These are phyloP conservation scores for Megaceryle torquata DNA, from an alignment of 2,113 vertebrate species.

Conservation along the genomic window DNA sequence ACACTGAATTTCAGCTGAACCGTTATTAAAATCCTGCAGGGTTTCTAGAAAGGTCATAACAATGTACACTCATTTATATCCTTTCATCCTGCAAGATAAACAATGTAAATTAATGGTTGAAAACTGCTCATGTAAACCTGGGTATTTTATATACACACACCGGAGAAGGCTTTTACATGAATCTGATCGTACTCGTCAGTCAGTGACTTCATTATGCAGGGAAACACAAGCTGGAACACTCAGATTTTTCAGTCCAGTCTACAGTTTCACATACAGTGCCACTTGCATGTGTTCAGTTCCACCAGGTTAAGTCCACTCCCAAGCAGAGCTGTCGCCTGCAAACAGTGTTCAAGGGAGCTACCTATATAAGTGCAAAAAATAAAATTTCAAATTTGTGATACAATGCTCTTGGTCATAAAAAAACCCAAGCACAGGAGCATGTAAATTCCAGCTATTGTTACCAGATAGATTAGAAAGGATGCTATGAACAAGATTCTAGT, in stretches of 20 bases:
- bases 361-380: neutral
- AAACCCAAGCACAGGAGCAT: neutral
- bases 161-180: neutral
- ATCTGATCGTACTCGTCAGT: neutral
- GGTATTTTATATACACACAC: neutral
- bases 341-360: neutral
- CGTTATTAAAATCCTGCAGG: neutral
- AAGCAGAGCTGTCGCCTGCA: neutral
- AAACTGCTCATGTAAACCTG: neutral
- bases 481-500: neutral
- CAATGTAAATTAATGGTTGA: neutral
- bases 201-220: neutral
- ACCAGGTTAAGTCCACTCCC: neutral
- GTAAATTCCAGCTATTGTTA: neutral
- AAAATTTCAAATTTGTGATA: neutral
- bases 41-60: neutral
- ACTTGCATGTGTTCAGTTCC: neutral
- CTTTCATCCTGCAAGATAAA: neutral
- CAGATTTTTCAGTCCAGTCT: slow-evolving; percentile 35
- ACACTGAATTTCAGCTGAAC: neutral
- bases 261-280: neutral
- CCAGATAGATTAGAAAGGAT: neutral
- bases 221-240: slow-evolving; percentile 6
- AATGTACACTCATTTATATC: neutral
- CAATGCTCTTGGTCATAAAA: neutral